These are phyloP conservation scores for Ceratina australensis DNA, from an alignment of 1,140 invertebrate genomes.

Conservation along the genomic window DNA sequence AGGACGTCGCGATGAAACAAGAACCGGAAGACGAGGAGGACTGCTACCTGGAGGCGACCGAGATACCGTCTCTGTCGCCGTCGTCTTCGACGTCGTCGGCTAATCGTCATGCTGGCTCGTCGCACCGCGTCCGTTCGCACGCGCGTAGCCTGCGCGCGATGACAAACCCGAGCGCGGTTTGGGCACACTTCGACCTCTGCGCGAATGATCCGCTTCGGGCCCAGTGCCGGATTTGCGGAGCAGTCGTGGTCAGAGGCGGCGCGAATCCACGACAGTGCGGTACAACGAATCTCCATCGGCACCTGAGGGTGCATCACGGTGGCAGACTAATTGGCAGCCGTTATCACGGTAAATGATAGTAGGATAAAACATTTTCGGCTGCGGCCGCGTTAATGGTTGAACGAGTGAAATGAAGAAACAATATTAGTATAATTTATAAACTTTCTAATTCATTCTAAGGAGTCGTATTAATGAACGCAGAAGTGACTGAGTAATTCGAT, in stretches of 20 bases:
- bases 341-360: slow-evolving; percentile 74
- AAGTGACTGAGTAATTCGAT: not conserved
- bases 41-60: slow-evolving; percentile 65
- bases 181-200: slow-evolving; percentile 78
- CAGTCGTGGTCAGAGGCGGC: slow-evolving; percentile 76
- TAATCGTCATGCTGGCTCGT: slow-evolving; percentile 18
- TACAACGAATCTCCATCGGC: slow-evolving; percentile 77
- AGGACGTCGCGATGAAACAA: slow-evolving; percentile 70
- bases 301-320: slow-evolving; percentile 77
- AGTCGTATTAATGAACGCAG: slow-evolving; percentile 5
- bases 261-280: slow-evolving; percentile 78
- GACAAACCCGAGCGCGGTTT: slow-evolving; percentile 78
- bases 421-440: not conserved
- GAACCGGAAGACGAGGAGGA: slow-evolving; percentile 75
- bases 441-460: slow-evolving; percentile 11
- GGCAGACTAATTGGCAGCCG: slow-evolving; percentile 76
- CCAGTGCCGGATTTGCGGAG: slow-evolving; percentile 77
- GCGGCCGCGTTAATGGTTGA: too few species aligned
- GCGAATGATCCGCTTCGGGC: slow-evolving; percentile 75
- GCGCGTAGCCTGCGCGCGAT: slow-evolving; percentile 75
- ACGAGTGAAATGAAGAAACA: too few species aligned
- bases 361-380: too few species aligned
- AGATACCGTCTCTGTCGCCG: slow-evolving; percentile 37
- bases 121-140: slow-evolving; percentile 74
- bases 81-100: slow-evolving; percentile 38